Percentiles rank a stretch among this genome's conserved stretches.
Evolutionary conservation across 2,797 vertebrate species (phyloP).

Genomic region (Micrastur ruficollis): DNA sequence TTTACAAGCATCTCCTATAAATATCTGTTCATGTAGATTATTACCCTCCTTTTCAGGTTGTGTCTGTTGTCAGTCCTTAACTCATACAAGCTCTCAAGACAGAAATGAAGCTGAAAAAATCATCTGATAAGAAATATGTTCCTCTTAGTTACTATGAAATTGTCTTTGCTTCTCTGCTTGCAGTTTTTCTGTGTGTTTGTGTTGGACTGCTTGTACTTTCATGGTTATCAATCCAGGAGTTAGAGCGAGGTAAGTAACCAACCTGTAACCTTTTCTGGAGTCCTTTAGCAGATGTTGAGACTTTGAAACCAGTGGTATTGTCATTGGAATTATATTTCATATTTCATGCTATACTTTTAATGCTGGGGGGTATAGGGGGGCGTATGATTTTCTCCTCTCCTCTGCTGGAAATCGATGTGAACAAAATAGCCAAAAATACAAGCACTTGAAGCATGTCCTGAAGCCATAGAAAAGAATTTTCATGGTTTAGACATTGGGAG

Average conservation of each 20-base stretch:
- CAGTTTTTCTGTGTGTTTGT: constrained; percentile 24
- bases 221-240: constrained; percentile 52
- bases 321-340: background rate
- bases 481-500: background rate
- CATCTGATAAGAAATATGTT: background rate
- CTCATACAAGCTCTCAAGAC: background rate
- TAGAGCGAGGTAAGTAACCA: constrained; percentile 58
- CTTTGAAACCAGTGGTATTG: background rate
- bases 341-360: background rate
- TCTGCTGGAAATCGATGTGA: background rate
- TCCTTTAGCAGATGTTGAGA: background rate
- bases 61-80: background rate
- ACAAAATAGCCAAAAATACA: background rate
- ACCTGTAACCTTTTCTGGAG: background rate
- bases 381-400: background rate
- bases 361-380: background rate
- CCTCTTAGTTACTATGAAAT: constrained; percentile 53
- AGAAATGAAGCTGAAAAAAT: constrained; percentile 55
- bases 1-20: constrained; percentile 17
- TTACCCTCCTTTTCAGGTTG: background rate
- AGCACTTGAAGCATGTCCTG: background rate
- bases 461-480: background rate
- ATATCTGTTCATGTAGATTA: background rate
- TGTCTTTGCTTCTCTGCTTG: constrained; percentile 44
- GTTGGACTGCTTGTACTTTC: constrained; percentile 64